Conservation (phyloP, 2,888 invertebrate species). For the Mesorhabditis spiculigera region DNA sequence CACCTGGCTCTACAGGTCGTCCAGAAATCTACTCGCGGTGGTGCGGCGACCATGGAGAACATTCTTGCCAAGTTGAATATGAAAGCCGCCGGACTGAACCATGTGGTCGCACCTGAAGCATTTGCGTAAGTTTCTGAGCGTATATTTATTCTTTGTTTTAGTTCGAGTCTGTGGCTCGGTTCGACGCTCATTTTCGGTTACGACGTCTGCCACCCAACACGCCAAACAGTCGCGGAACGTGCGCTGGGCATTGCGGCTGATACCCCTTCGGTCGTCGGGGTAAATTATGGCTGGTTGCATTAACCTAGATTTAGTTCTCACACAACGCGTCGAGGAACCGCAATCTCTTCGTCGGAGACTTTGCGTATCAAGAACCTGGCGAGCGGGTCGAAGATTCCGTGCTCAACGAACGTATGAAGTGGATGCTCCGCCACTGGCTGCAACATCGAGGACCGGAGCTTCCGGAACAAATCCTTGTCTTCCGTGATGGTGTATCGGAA, state of each 20-base stretch:
- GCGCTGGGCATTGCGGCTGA: background rate
- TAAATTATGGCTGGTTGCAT: background rate
- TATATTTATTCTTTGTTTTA: too few species aligned
- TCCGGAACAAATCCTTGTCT: background rate
- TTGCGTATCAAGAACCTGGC: background rate
- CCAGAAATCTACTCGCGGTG: background rate
- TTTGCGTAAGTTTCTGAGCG: background rate
- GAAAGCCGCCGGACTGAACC: background rate
- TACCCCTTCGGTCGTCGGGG: background rate
- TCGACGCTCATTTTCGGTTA: background rate
- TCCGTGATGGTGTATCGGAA: background rate
- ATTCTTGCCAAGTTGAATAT: slow-evolving; percentile 1
- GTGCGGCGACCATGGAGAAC: background rate
- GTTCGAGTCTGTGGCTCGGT: too few species aligned
- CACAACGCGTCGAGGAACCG: background rate
- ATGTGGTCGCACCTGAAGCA: background rate
- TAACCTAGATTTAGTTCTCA: background rate
- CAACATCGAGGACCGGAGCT: background rate
- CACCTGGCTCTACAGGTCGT: background rate
- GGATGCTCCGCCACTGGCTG: background rate
- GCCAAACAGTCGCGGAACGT: background rate
- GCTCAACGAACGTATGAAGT: background rate
- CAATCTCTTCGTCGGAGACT: slow-evolving; percentile 1
- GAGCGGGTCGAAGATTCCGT: background rate
- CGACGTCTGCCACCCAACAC: slow-evolving; percentile 2